A percentile compares a stretch with the other conserved stretches of the same genome.
Evolutionary conservation across 2,113 vertebrate species (phyloP).

Genomic region (Istiophorus platypterus): DNA sequence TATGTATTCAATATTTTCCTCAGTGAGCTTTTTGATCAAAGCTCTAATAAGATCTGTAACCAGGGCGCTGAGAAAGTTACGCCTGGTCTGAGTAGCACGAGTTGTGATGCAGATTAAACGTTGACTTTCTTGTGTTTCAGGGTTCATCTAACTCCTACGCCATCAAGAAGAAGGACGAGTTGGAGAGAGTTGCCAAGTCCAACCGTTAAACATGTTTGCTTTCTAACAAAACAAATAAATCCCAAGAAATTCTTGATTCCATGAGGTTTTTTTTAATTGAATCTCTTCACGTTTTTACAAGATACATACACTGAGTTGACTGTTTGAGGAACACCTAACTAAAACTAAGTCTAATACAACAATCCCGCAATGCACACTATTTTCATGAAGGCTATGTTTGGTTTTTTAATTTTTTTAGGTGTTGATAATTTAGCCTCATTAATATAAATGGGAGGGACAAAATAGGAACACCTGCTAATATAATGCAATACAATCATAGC

Average conservation of each 20-base stretch:
- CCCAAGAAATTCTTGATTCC: slow-evolving; percentile 40
- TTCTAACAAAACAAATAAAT: slow-evolving; percentile 81
- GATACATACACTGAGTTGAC: neutral
- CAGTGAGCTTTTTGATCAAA: no score
- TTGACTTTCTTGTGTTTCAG: slow-evolving; percentile 71
- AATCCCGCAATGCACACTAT: neutral
- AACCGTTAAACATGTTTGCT: slow-evolving; percentile 89
- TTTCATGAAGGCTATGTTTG: neutral
- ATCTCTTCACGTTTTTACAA: neutral
- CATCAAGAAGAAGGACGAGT: slow-evolving; percentile 98
- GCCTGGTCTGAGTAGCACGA: neutral
- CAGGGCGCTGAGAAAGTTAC: no score
- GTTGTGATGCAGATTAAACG: neutral
- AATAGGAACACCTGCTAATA: neutral
- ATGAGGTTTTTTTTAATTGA: neutral
- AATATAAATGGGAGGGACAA: neutral
- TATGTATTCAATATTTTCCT: no score
- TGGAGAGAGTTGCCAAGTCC: slow-evolving; percentile 97
- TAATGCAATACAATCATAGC: no score
- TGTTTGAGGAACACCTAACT: neutral
- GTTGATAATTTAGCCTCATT: no score
- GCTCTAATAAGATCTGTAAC: no score
- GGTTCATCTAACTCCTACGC: slow-evolving; percentile 97
- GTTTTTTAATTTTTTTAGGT: no score
- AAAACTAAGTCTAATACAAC: neutral